Conservation (phyloP, 1,140 invertebrate species). For the Yoshiicerus persimilis region DNA sequence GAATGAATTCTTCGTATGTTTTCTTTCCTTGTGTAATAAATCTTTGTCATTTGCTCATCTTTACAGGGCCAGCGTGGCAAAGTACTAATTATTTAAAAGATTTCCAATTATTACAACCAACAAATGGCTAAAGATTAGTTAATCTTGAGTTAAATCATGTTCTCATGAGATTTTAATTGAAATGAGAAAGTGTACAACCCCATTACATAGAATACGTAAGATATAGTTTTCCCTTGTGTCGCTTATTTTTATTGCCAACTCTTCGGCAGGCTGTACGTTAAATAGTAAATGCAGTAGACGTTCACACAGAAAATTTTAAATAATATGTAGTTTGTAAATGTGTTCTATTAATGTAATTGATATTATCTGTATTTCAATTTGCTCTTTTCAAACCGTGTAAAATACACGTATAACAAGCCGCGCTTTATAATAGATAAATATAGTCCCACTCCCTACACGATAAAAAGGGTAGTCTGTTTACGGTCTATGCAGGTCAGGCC, state of each 20-base stretch:
- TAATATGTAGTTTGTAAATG: neutral
- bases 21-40: too few species aligned
- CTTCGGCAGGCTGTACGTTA: neutral
- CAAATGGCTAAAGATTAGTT: neutral
- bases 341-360: neutral
- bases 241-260: neutral
- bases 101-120: neutral
- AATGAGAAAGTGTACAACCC: neutral
- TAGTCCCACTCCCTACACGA: too few species aligned
- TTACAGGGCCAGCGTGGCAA: neutral
- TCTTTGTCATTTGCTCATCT: neutral
- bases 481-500: neutral
- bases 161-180: neutral
- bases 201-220: neutral
- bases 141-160: neutral
- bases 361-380: neutral
- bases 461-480: too few species aligned
- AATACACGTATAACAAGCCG: too few species aligned
- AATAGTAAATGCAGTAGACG: neutral
- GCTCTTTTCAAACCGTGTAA: neutral
- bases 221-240: neutral
- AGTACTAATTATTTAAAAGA: neutral
- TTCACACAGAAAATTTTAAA: neutral
- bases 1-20: too few species aligned
- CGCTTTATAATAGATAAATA: too few species aligned